Evolutionary conservation across 1,140 invertebrate species (phyloP), one percentile per base, ranked within the genome.

Genomic region (Hylyphantes graminicola): DNA sequence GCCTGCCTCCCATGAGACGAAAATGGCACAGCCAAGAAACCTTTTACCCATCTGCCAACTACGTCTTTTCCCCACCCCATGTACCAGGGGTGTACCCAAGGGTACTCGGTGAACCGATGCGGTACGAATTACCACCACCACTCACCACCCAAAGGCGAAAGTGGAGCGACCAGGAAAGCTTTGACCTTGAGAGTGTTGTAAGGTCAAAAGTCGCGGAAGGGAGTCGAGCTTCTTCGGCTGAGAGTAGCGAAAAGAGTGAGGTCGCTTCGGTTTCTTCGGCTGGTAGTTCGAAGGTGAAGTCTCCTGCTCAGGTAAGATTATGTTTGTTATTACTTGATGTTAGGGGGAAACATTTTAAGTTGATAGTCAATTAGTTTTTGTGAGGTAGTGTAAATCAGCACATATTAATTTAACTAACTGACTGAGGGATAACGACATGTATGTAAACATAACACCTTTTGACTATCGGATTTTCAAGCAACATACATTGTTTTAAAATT

Each of bases 111-210:
- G 59, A 63, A n/a, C n/a, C 64, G n/a, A 77, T 65, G 13, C 65
- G n/a, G 5, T 59, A 59, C 48, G 67, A 78, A 48, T 48, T 72
- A 10, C 21, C 57, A 19, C 54, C 53, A 17, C 64, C 74, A 0
- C 63, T 54, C 0, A 55, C 61, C 8, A 68, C 77, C 0, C 79
- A 73, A 9, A 50, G 85, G 35, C 48, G 85, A 12, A 86, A 86
- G 19, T 86, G 85, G 85, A 86, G 85, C 61, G 85, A 86, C 13
- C 85, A 86, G 50, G 85, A 80, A 53, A 86, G 79, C 70, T 86
- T 83, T 74, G 75, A 86, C 50, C 54, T 86, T 9, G 85, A 83
- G 53, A 83, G 72, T 72, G 77, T 86, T 12, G 67, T 73, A 6
- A 15, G 75, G 54, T 80, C 78, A 7, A 68, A 68, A 74, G 76